These are phyloP conservation scores for Caranx ignobilis DNA, from an alignment of 2,113 vertebrate genomes.

Conservation along the genomic window DNA sequence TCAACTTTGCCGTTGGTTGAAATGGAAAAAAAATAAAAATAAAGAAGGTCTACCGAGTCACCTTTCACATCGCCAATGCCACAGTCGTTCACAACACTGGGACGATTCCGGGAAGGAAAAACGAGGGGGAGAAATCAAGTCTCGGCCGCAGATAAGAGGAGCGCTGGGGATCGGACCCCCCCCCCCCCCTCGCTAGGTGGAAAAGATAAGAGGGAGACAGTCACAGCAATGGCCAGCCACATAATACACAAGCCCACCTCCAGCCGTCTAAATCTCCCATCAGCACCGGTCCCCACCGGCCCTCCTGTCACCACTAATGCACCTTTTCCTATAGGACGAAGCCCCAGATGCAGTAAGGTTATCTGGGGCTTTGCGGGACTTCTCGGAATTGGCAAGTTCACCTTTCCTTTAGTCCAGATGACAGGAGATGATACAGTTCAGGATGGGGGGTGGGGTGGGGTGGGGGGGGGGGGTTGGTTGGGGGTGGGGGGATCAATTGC, in stretches of 20 bases:
- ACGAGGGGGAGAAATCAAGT: constrained; percentile 14
- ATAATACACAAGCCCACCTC: constrained; percentile 82
- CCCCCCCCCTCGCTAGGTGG: constrained; percentile 39
- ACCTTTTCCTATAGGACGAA: constrained; percentile 79
- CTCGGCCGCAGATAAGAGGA: constrained; percentile 71
- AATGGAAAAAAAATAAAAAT: not conserved
- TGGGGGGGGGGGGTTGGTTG: not conserved
- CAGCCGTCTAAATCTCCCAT: constrained; percentile 77
- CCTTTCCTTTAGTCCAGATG: constrained; percentile 84
- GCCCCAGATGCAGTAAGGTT: constrained; percentile 81
- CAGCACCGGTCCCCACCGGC: constrained; percentile 72
- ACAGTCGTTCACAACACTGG: constrained; percentile 50
- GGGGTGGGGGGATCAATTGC: constrained; percentile 75
- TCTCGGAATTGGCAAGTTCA: constrained; percentile 88
- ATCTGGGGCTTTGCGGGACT: constrained; percentile 81
- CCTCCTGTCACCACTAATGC: constrained; percentile 87
- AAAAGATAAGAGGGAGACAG: constrained; percentile 83
- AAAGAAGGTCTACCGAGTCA: constrained; percentile 59
- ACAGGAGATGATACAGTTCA: constrained; percentile 79
- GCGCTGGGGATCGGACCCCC: constrained; percentile 65
- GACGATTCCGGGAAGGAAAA: constrained; percentile 80
- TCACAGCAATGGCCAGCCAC: constrained; percentile 82
- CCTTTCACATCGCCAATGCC: constrained; percentile 68
- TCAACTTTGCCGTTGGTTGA: constrained; percentile 47
- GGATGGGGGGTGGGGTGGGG: not conserved